Percentiles rank a stretch among this genome's conserved stretches.
Evolutionary conservation across 2,888 invertebrate genomes (phyloP).

Genomic region (Callinectes sapidus): DNA sequence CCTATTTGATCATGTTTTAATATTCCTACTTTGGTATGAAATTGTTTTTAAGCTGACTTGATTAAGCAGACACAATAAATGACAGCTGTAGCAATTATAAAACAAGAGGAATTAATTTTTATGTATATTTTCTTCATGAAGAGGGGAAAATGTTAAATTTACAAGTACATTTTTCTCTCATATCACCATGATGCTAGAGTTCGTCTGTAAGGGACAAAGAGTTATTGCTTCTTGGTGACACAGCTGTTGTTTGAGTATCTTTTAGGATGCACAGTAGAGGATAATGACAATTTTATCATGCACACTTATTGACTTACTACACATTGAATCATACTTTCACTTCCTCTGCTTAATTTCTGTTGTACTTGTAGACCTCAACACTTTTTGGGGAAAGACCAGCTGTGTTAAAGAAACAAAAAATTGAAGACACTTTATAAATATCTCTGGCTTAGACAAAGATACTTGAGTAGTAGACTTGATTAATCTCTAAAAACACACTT

Average conservation of each 20-base stretch:
- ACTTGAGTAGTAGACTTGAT: neutral
- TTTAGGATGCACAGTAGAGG: neutral
- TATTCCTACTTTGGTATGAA: neutral
- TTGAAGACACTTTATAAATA: neutral
- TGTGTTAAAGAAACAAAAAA: neutral
- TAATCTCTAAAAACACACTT: neutral
- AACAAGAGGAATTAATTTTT: neutral
- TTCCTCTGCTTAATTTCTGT: neutral
- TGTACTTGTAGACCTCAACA: neutral
- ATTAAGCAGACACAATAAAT: neutral
- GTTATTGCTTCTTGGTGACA: neutral
- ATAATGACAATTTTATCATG: neutral
- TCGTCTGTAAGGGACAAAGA: neutral
- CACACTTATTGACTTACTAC: neutral
- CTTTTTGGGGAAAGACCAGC: neutral
- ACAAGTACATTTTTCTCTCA: neutral
- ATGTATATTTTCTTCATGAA: neutral
- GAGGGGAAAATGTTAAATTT: neutral
- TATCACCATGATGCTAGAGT: neutral
- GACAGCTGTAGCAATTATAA: neutral
- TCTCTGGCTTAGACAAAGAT: neutral
- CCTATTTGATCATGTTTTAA: neutral
- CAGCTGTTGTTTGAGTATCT: neutral
- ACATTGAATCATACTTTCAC: neutral
- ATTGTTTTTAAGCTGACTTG: neutral